These are phyloP conservation scores for Amblyjoppa fuscipennis DNA, from an alignment of 2,888 invertebrate species.

Conservation along the genomic window DNA sequence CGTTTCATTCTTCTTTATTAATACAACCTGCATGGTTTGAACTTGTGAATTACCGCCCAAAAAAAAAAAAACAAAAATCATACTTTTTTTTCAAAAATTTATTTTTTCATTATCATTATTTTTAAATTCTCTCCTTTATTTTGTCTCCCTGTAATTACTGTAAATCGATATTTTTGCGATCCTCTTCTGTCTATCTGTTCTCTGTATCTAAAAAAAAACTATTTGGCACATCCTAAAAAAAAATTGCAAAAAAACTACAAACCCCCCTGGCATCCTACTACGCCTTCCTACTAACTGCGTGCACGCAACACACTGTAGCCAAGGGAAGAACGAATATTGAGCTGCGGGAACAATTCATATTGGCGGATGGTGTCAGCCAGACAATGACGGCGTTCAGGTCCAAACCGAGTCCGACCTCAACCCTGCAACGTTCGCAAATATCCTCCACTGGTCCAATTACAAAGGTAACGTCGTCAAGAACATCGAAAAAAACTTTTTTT, in stretches of 20 bases:
- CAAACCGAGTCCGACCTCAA: slow-evolving; percentile 94
- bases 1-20: slow-evolving; percentile 52
- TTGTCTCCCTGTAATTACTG: slow-evolving; percentile 53
- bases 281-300: slow-evolving; percentile 82
- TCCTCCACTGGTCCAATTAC: slow-evolving; percentile 96
- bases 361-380: slow-evolving; percentile 99
- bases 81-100: slow-evolving; percentile 33
- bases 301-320: slow-evolving; percentile 90
- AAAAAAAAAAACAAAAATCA: slow-evolving; percentile 54
- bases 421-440: slow-evolving; percentile 87
- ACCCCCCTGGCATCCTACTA: slow-evolving; percentile 75
- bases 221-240: slow-evolving; percentile 75
- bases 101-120: slow-evolving; percentile 44
- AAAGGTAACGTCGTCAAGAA: slow-evolving; percentile 89
- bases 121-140: slow-evolving; percentile 52
- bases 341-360: slow-evolving; percentile 99
- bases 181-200: slow-evolving; percentile 61
- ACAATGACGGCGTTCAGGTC: slow-evolving; percentile 99
- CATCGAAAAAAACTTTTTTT: slow-evolving; percentile 31
- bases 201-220: slow-evolving; percentile 67
- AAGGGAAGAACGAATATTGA: slow-evolving; percentile 99
- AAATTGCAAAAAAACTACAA: slow-evolving; percentile 58
- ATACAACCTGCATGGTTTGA: slow-evolving; percentile 72
- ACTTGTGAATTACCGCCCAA: slow-evolving; percentile 70
- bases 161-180: slow-evolving; percentile 51